Percentiles rank a stretch among this genome's conserved stretches.
phyloP scores from a whole-genome alignment of 2,888 invertebrate genomes.

The Brachyopa scutellaris region DNA sequence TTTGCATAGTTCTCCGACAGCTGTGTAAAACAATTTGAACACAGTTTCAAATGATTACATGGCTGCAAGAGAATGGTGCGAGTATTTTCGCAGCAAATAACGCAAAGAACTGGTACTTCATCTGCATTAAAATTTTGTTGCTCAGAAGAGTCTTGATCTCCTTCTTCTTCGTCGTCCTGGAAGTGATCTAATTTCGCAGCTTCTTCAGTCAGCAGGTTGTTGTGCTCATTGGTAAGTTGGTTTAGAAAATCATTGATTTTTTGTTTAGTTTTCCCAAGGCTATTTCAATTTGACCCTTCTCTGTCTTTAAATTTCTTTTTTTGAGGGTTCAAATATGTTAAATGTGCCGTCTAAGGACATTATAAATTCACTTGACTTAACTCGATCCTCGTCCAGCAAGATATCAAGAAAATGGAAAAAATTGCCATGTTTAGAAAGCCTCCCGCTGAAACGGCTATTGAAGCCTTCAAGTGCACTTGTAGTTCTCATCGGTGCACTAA shows the following conservation, averaged over 20 bases:
- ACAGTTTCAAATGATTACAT: slow-evolving; percentile 6
- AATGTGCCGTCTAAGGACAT: too few relatives aligned
- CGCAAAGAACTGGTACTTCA: slow-evolving; percentile 15
- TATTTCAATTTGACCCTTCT: too few relatives aligned
- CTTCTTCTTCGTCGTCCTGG: slow-evolving; percentile 7
- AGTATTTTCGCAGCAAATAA: slow-evolving; percentile 25
- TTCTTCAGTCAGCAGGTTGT: slow-evolving; percentile 9
- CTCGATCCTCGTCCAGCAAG: too few relatives aligned
- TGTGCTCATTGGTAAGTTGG: slow-evolving; percentile 12
- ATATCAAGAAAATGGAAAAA: too few relatives aligned
- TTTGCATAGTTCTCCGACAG: not conserved
- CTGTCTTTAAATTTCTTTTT: too few relatives aligned
- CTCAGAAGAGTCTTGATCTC: slow-evolving; percentile 3
- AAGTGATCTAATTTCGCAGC: not conserved
- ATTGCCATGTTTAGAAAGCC: too few relatives aligned
- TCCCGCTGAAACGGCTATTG: too few relatives aligned
- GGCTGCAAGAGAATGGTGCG: slow-evolving; percentile 17
- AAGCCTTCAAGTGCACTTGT: too few relatives aligned
- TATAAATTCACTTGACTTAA: too few relatives aligned
- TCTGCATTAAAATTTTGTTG: slow-evolving; percentile 15
- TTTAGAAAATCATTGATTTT: slow-evolving; percentile 13
- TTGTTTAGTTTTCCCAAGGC: too few relatives aligned
- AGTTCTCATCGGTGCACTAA: too few relatives aligned
- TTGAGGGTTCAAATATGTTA: too few relatives aligned
- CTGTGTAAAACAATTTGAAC: not conserved